Percentiles rank a stretch among this genome's conserved stretches.
Conservation (phyloP, 2,797 vertebrate genomes). For the Clarias laeviceps region DNA sequence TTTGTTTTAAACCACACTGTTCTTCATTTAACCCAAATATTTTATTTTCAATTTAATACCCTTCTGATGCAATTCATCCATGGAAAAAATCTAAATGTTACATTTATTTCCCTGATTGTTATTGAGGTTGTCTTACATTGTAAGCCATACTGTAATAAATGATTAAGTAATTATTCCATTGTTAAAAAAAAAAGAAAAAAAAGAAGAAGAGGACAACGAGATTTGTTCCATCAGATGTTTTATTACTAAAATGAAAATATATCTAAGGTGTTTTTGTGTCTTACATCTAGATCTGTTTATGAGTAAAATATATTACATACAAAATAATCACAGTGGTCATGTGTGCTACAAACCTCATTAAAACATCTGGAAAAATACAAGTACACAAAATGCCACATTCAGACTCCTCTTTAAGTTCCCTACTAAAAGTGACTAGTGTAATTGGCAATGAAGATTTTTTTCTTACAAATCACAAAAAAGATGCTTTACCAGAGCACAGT, state of each 20-base stretch:
- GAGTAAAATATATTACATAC: constrained; percentile 68
- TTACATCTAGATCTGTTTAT: constrained; percentile 67
- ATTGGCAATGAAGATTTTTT: constrained; percentile 67
- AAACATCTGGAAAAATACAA: constrained; percentile 66
- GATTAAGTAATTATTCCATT: not conserved
- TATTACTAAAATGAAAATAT: constrained; percentile 71
- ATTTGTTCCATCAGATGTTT: constrained; percentile 53
- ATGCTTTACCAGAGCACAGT: constrained; percentile 12
- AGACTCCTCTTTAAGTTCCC: constrained; percentile 76
- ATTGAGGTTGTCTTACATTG: not conserved
- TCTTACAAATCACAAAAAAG: constrained; percentile 64
- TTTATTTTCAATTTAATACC: not conserved
- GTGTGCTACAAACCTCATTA: constrained; percentile 68
- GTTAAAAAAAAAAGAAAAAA: not conserved
- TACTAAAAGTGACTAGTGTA: constrained; percentile 80
- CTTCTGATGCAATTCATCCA: not conserved
- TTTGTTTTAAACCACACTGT: no score
- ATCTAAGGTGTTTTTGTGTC: constrained; percentile 71
- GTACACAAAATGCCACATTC: constrained; percentile 67
- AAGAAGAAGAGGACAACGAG: constrained; percentile 1
- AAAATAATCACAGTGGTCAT: constrained; percentile 63
- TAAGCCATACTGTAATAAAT: not conserved
- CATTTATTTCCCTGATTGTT: not conserved
- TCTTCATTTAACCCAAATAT: not conserved
- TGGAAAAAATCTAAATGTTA: not conserved